Evolutionary conservation across 2,113 vertebrate genomes (phyloP).

Genomic region (Piprites chloris): DNA sequence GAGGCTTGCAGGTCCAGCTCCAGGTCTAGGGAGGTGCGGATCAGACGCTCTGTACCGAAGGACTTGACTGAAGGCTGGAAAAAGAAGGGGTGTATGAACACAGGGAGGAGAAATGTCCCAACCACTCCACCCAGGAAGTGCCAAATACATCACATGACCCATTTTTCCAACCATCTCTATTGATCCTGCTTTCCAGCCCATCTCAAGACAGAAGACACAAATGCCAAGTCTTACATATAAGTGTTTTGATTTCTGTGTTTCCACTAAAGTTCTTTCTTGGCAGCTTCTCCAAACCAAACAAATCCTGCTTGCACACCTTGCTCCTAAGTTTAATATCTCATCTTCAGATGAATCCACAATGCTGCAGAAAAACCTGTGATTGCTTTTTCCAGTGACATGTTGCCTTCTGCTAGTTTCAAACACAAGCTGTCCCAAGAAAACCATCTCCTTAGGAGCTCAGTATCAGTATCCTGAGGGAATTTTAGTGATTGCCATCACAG

Average conservation of each 20-base stretch:
- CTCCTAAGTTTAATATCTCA: background rate
- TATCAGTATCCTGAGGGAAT: background rate
- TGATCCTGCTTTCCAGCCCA: background rate
- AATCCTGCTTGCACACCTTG: background rate
- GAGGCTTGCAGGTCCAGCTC: slow-evolving; percentile 95
- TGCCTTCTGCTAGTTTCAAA: background rate
- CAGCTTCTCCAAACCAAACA: background rate
- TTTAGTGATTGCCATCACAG: background rate
- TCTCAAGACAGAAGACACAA: background rate
- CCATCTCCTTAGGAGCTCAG: background rate
- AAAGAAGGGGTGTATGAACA: background rate
- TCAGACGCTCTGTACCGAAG: slow-evolving; percentile 81
- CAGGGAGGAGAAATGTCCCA: background rate
- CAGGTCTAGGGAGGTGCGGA: slow-evolving; percentile 90
- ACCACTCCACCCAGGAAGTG: background rate
- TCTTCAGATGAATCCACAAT: background rate
- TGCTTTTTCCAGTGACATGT: background rate
- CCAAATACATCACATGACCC: background rate
- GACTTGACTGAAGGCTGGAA: slow-evolving; percentile 77
- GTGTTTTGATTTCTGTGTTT: background rate
- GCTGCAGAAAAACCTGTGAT: background rate
- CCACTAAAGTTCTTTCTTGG: background rate
- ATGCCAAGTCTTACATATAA: background rate
- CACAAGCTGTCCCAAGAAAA: background rate
- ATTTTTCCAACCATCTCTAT: background rate